A percentile compares a stretch with the other conserved stretches of the same genome.
Conservation (phyloP, 2,113 vertebrate species). For the Dasyornis broadbenti region DNA sequence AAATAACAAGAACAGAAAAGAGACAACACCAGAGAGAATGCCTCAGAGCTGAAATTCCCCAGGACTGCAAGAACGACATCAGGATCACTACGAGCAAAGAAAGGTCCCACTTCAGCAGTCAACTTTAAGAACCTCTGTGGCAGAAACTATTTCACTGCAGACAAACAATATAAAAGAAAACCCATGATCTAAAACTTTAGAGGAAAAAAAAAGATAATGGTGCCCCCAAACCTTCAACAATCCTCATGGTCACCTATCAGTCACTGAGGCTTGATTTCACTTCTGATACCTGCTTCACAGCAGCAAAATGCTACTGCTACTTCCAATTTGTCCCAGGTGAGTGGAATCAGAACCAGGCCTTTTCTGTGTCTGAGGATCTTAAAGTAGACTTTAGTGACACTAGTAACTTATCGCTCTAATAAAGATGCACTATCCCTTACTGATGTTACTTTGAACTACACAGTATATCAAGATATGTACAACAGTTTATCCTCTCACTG, state of each 20-base stretch:
- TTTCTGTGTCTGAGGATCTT: conserved; percentile 41
- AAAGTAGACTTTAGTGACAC: conserved; percentile 59
- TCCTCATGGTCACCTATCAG: not conserved
- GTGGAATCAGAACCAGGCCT: not conserved
- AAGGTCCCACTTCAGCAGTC: conserved; percentile 39
- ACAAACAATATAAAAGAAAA: not conserved
- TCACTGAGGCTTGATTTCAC: not conserved
- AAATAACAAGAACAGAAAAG: conserved; percentile 53
- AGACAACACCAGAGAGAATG: conserved; percentile 50
- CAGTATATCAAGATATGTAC: conserved; percentile 71
- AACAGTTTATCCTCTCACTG: conserved; percentile 68
- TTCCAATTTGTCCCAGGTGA: not conserved
- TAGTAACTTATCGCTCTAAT: conserved; percentile 60
- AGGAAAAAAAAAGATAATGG: conserved; percentile 7
- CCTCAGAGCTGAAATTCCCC: conserved; percentile 48
- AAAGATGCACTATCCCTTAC: conserved; percentile 68
- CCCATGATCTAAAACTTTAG: not conserved
- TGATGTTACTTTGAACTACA: conserved; percentile 68
- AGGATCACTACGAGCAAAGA: conserved; percentile 6
- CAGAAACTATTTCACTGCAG: not conserved
- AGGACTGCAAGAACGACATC: conserved; percentile 43
- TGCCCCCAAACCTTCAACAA: conserved; percentile 45
- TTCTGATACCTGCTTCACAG: not conserved
- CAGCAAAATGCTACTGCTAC: not conserved
- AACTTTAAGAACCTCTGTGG: conserved; percentile 27